A percentile compares a stretch with the other conserved stretches of the same genome.
Conservation (phyloP, 2,888 invertebrate species). For the Latheticus oryzae region DNA sequence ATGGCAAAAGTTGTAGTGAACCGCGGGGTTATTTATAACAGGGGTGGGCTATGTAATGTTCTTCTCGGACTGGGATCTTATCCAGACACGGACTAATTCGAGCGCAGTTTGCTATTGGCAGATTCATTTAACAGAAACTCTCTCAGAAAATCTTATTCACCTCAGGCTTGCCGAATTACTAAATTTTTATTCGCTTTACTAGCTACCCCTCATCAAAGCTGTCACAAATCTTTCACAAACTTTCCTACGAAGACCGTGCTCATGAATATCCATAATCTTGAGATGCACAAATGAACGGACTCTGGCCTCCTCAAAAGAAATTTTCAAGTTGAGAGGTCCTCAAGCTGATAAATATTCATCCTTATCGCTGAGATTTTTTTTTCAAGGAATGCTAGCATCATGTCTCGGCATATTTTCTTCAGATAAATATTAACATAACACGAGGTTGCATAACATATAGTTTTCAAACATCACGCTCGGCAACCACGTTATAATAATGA, state of each 20-base stretch:
- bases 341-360: constrained; percentile 35
- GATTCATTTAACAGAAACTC: constrained; percentile 46
- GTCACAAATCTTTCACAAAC: constrained; percentile 23
- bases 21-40: constrained; percentile 55
- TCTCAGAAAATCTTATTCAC: constrained; percentile 24
- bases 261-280: constrained; percentile 33
- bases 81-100: constrained; percentile 54
- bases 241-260: constrained; percentile 16
- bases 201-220: constrained; percentile 28
- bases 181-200: constrained; percentile 33
- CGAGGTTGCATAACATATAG: too few species aligned
- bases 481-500: too few species aligned
- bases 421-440: too few species aligned
- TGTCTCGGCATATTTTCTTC: constrained; percentile 1
- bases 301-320: constrained; percentile 21
- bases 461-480: too few species aligned
- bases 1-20: constrained; percentile 53
- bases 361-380: constrained; percentile 8
- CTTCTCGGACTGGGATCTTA: constrained; percentile 51
- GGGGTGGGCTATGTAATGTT: constrained; percentile 53
- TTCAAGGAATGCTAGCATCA: background rate
- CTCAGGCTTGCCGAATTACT: constrained; percentile 17
- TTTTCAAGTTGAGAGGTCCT: constrained; percentile 27
- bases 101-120: constrained; percentile 55
- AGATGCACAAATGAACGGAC: constrained; percentile 28